phyloP scores from a whole-genome alignment of 2,797 vertebrate genomes.

The Natrix natrix region DNA sequence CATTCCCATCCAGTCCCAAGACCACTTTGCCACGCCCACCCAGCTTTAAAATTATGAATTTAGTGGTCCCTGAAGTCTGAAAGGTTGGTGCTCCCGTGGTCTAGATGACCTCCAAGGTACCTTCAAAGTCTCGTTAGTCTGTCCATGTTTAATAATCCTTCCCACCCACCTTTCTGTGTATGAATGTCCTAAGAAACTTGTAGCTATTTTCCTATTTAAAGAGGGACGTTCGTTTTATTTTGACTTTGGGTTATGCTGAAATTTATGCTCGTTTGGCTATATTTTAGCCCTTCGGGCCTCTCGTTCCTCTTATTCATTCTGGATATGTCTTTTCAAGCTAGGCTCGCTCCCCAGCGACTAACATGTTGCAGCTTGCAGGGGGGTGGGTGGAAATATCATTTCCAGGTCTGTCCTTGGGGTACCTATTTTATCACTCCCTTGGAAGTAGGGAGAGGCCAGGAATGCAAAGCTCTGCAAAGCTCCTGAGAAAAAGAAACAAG shows the following conservation, averaged over 20 bases:
- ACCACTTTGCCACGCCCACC: too few species aligned
- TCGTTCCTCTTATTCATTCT: not conserved
- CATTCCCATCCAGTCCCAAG: too few species aligned
- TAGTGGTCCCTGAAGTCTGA: too few species aligned
- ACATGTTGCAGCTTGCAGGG: constrained; percentile 14
- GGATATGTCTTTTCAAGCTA: constrained; percentile 15
- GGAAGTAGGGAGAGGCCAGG: not conserved
- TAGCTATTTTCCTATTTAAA: not conserved
- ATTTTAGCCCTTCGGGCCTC: not conserved
- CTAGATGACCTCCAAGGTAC: not conserved
- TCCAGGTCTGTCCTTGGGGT: not conserved
- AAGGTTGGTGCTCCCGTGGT: not conserved
- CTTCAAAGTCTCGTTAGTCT: not conserved
- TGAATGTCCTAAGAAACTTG: not conserved
- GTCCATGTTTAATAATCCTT: not conserved
- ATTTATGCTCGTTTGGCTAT: not conserved
- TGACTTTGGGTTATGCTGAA: not conserved
- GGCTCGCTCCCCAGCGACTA: not conserved
- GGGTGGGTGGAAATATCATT: not conserved
- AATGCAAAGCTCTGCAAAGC: constrained; percentile 18
- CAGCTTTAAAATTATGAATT: too few species aligned
- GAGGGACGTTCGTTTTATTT: not conserved
- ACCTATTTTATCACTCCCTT: constrained; percentile 30
- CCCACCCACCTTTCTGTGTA: not conserved
- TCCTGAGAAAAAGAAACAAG: constrained; percentile 23